A percentile compares a stretch with the other conserved stretches of the same genome.
Conservation (phyloP, 2,888 invertebrate species). For the Morpho achilles region DNA sequence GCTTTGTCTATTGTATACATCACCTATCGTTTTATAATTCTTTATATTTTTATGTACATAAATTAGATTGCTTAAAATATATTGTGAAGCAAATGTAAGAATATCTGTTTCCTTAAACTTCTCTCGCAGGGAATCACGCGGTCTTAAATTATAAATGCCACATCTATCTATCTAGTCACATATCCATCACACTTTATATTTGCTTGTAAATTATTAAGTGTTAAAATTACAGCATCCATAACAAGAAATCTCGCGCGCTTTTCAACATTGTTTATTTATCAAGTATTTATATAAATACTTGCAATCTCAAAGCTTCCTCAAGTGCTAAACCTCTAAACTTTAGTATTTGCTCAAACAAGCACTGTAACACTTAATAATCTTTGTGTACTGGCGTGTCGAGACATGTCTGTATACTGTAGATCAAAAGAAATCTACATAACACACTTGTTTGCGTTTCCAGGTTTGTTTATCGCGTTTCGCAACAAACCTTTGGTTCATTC, state of each 20-base stretch:
- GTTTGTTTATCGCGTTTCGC: conserved; percentile 27
- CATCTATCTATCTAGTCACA: too few species aligned
- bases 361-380: conserved; percentile 20
- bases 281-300: conserved; percentile 20
- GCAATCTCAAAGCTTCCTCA: conserved; percentile 19
- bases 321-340: conserved; percentile 21
- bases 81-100: too few species aligned
- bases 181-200: too few species aligned
- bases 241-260: conserved; percentile 1
- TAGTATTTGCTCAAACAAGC: conserved; percentile 6
- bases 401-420: conserved; percentile 25
- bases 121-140: too few species aligned
- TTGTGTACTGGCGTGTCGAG: conserved; percentile 25
- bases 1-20: too few species aligned
- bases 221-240: conserved; percentile 5
- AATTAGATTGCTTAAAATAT: too few species aligned
- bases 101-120: too few species aligned
- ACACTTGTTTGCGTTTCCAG: conserved; percentile 18
- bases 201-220: neutral
- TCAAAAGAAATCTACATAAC: conserved; percentile 28
- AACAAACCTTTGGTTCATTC: conserved; percentile 15
- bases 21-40: too few species aligned
- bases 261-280: conserved; percentile 15
- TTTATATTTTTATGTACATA: too few species aligned
- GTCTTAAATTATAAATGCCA: too few species aligned